These are phyloP conservation scores for Aurelia sp. DNA, from an alignment of 30 jellyfish, hydroid and myxozoan species.

Conservation along the genomic window DNA sequence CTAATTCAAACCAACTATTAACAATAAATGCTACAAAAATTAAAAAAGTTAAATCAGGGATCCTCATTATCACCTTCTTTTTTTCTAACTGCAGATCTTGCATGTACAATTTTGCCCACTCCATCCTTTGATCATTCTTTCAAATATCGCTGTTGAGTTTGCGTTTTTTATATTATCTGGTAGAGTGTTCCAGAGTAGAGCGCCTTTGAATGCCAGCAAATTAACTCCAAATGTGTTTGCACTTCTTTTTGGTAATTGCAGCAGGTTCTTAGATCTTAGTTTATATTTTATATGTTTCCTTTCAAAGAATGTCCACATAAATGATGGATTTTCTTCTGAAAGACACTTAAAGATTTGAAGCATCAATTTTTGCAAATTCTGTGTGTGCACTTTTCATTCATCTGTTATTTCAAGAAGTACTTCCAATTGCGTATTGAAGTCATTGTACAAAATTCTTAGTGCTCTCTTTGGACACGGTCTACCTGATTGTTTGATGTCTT, in stretches of 20 bases:
- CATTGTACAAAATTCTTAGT: constrained; percentile 15
- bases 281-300: neutral
- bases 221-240: constrained; percentile 30
- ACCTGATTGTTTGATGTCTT: constrained; percentile 14
- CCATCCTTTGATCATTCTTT: too few species aligned
- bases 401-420: constrained; percentile 30
- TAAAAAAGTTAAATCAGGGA: too few species aligned
- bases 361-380: neutral
- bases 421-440: constrained; percentile 8
- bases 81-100: too few species aligned
- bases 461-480: constrained; percentile 39
- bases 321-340: constrained; percentile 44
- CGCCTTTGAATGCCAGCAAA: constrained; percentile 6
- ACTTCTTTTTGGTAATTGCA: constrained; percentile 24
- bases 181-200: constrained; percentile 31
- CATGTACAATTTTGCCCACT: too few species aligned
- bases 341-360: constrained; percentile 38
- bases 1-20: too few species aligned
- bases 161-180: neutral
- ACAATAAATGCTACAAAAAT: too few species aligned
- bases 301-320: constrained; percentile 48
- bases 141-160: too few species aligned
- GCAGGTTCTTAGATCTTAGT: neutral
- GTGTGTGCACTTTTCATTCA: constrained; percentile 25
- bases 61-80: too few species aligned